A percentile compares a stretch with the other conserved stretches of the same genome.
These are phyloP conservation scores for Lepidurus couesii DNA, from an alignment of 1,140 invertebrate species.

Conservation along the genomic window DNA sequence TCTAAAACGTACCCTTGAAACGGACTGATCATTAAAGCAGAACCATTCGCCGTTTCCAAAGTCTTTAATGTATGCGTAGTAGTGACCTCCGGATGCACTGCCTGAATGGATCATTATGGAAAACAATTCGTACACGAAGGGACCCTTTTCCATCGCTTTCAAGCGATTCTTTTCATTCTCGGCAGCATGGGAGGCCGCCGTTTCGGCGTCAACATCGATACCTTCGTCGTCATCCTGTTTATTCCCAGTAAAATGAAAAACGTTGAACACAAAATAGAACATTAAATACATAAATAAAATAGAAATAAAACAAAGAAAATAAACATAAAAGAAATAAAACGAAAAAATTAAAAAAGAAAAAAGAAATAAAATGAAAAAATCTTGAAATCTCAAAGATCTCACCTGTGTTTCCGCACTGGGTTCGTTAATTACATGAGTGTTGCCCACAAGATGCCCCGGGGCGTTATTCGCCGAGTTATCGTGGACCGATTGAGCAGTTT, in stretches of 20 bases:
- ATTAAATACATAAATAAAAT: background rate
- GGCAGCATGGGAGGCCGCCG: background rate
- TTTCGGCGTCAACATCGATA: conserved; percentile 55
- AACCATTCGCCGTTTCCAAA: conserved; percentile 69
- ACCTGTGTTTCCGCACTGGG: background rate
- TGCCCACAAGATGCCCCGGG: conserved; percentile 23
- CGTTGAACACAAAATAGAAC: background rate
- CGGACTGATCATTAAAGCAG: conserved; percentile 76
- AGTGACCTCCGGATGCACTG: conserved; percentile 84
- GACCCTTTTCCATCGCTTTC: conserved; percentile 51
- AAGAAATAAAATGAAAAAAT: no score
- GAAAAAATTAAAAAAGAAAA: no score
- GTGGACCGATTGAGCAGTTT: conserved; percentile 40
- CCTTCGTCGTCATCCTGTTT: conserved; percentile 57
- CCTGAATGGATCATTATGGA: conserved; percentile 92
- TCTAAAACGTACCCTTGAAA: conserved; percentile 51
- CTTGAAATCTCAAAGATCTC: no score
- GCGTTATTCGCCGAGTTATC: conserved; percentile 22
- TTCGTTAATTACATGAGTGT: conserved; percentile 27
- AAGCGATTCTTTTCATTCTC: conserved; percentile 47
- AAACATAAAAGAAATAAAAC: no score
- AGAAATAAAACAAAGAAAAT: background rate
- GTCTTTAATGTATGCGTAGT: conserved; percentile 91
- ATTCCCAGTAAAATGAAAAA: background rate
- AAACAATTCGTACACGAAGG: conserved; percentile 80